Evolutionary conservation across 2,888 invertebrate species (phyloP).

Genomic region (Drosophila fulvimacula): DNA sequence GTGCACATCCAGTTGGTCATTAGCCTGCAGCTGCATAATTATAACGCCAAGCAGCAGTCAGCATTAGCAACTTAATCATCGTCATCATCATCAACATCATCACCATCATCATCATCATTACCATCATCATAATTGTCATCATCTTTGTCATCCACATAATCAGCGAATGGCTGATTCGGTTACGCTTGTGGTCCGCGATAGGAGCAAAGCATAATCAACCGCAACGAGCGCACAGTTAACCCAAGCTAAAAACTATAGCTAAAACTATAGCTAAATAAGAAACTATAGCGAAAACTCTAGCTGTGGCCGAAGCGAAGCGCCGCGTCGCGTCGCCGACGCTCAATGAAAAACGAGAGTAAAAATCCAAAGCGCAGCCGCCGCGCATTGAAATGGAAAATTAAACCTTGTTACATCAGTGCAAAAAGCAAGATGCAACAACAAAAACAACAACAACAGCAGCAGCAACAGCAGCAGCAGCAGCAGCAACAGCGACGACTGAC

Average conservation of each 20-base stretch:
- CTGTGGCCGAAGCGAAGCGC: conserved; percentile 28
- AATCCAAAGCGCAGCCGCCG: conserved; percentile 76
- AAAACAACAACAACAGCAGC: conserved; percentile 46
- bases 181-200: conserved; percentile 62
- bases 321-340: conserved; percentile 43
- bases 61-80: conserved; percentile 12
- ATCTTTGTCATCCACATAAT: conserved; percentile 54
- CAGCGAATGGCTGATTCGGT: conserved; percentile 59
- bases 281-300: conserved; percentile 36
- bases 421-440: conserved; percentile 54
- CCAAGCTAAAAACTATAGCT: conserved; percentile 21
- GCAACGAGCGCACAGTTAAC: conserved; percentile 63
- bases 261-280: conserved; percentile 35
- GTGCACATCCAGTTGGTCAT: conserved; percentile 38
- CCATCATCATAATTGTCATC: conserved; percentile 36
- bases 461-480: too few relatives aligned
- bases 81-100: conserved; percentile 28
- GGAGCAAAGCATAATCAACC: conserved; percentile 78
- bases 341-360: conserved; percentile 81
- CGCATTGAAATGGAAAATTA: conserved; percentile 84
- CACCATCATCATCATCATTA: conserved; percentile 27
- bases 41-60: conserved; percentile 67
- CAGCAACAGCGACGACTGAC: conserved; percentile 48
- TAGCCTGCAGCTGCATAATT: conserved; percentile 66
- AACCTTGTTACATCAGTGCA: conserved; percentile 83